These are phyloP conservation scores for Aquatica leii DNA, from an alignment of 2,888 invertebrate species.

Conservation along the genomic window DNA sequence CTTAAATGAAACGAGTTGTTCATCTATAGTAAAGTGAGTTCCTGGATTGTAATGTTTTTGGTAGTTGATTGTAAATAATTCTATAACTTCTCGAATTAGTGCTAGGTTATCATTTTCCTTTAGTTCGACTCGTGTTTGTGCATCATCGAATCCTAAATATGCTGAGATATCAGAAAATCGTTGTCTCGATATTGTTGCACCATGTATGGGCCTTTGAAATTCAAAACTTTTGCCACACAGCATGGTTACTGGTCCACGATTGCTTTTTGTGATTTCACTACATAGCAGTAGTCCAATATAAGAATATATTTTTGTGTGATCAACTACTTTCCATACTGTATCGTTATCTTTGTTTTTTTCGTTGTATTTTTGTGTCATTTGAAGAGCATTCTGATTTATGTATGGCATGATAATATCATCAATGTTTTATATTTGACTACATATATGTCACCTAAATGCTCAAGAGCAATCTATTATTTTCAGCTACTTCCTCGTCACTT, in stretches of 20 bases:
- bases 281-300: neutral
- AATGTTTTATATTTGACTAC: neutral
- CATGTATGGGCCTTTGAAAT: constrained; percentile 19
- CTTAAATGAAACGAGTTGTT: constrained; percentile 17
- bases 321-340: neutral
- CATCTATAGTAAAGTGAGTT: constrained; percentile 7
- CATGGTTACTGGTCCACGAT: constrained; percentile 9
- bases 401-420: neutral
- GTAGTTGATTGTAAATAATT: constrained; percentile 14
- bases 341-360: neutral
- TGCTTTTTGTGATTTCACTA: neutral
- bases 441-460: too few relatives aligned
- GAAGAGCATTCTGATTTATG: neutral
- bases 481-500: neutral
- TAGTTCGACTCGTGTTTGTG: constrained; percentile 5
- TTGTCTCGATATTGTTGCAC: constrained; percentile 12
- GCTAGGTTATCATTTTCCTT: constrained; percentile 14
- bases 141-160: constrained; percentile 17
- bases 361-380: neutral
- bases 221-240: constrained; percentile 4
- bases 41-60: constrained; percentile 14
- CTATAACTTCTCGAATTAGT: constrained; percentile 10
- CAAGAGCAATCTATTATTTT: neutral
- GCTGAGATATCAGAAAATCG: constrained; percentile 7
- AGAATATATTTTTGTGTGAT: neutral